Percentiles rank a stretch among this genome's conserved stretches.
Evolutionary conservation across 2,797 vertebrate species (phyloP).

Genomic region (Scyliorhinus canicula): DNA sequence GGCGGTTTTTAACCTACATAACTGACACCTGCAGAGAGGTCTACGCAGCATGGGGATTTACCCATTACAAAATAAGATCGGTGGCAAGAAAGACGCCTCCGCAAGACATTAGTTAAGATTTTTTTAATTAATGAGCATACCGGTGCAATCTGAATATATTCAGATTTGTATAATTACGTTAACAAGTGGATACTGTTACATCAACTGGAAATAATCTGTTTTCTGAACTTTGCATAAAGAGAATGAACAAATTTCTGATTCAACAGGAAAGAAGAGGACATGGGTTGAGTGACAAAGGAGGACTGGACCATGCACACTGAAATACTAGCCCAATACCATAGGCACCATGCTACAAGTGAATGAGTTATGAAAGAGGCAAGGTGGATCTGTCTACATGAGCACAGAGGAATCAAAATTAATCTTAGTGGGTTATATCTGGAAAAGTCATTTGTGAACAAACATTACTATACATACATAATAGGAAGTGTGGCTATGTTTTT

Average conservation of each 20-base stretch:
- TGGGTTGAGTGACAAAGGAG: background rate
- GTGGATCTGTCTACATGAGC: background rate
- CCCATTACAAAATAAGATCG: background rate
- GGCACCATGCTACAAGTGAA: background rate
- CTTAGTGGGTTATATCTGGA: background rate
- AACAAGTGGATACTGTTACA: background rate
- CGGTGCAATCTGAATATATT: slow-evolving; percentile 6
- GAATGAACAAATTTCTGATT: background rate
- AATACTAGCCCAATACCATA: background rate
- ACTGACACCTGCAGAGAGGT: background rate
- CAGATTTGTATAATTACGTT: background rate
- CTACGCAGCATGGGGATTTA: background rate
- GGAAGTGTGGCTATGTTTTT: background rate
- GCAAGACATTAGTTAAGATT: background rate
- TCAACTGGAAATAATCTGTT: background rate
- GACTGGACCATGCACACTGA: background rate
- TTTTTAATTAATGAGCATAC: background rate
- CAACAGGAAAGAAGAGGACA: background rate
- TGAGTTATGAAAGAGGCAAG: background rate
- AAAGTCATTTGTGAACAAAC: background rate
- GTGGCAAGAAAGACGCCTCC: background rate
- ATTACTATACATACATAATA: background rate
- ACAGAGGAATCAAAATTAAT: background rate
- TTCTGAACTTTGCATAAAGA: background rate
- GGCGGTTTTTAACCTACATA: slow-evolving; percentile 12